Percentiles rank a stretch among this genome's conserved stretches.
Evolutionary conservation across 2,888 invertebrate genomes (phyloP).

Genomic region (Melanostoma mellinum): DNA sequence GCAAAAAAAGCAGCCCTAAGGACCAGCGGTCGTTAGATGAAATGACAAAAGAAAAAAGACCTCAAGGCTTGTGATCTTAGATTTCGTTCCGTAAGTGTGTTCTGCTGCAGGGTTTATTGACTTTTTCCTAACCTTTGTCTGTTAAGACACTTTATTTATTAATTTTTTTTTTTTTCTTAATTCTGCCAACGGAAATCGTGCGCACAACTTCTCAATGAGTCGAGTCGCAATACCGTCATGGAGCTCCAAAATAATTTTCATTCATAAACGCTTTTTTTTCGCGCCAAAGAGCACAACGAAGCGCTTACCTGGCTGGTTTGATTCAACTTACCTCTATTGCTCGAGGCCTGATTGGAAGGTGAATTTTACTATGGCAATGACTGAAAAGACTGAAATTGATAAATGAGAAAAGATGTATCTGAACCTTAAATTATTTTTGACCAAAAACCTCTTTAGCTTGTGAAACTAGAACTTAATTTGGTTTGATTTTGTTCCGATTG

Average conservation of each 20-base stretch:
- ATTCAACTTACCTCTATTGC: conserved; percentile 32
- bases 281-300: conserved; percentile 4
- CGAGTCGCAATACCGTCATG: conserved; percentile 5
- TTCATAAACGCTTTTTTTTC: conserved; percentile 52
- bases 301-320: conserved; percentile 9
- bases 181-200: conserved; percentile 48
- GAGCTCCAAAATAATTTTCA: conserved; percentile 54
- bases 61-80: conserved; percentile 43
- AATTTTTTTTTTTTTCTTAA: conserved; percentile 22
- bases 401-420: no score
- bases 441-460: no score
- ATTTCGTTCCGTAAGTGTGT: conserved; percentile 29
- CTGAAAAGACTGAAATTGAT: no score
- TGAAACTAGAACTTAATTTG: no score
- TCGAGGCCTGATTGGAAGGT: conserved; percentile 19
- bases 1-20: no score
- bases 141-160: conserved; percentile 5
- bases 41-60: neutral
- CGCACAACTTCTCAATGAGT: conserved; percentile 58
- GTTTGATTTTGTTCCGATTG: no score
- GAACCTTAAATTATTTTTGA: no score
- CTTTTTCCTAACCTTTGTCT: conserved; percentile 45
- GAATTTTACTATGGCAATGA: conserved; percentile 2
- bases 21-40: no score
- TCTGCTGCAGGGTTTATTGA: conserved; percentile 59